phyloP scores from a whole-genome alignment of 2,888 invertebrate species.

The Salpingus planirostris region DNA sequence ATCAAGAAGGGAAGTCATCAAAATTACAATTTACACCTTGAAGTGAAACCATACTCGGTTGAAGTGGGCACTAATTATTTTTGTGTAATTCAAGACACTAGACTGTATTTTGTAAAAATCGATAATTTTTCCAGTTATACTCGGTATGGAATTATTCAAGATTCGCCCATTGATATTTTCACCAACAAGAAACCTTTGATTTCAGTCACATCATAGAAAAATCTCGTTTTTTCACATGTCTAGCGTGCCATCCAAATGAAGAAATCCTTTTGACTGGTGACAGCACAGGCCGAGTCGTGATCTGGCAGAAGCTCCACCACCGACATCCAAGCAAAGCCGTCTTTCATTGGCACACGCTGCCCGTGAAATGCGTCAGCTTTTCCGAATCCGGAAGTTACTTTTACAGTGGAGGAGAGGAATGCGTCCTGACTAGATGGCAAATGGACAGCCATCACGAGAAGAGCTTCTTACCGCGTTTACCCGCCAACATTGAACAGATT shows the following conservation, averaged over 20 bases:
- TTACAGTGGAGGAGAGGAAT: conserved; percentile 70
- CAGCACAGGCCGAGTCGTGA: conserved; percentile 51
- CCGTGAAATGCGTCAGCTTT: conserved; percentile 58
- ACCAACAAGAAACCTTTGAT: conserved; percentile 22
- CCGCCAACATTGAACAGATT: conserved; percentile 57
- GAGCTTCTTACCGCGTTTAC: conserved; percentile 60
- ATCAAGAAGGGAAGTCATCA: conserved; percentile 14
- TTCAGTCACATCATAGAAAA: conserved; percentile 12
- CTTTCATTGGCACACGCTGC: conserved; percentile 71
- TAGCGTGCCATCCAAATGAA: conserved; percentile 59
- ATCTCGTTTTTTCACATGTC: conserved; percentile 47
- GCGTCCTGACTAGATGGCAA: conserved; percentile 70
- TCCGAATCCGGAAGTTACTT: conserved; percentile 56
- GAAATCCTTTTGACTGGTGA: conserved; percentile 61
- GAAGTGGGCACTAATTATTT: too few species aligned
- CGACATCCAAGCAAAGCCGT: conserved; percentile 38
- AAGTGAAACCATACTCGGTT: too few species aligned
- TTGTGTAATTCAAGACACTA: too few species aligned
- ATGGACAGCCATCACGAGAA: conserved; percentile 42
- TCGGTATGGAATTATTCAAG: too few species aligned
- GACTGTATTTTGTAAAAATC: too few species aligned
- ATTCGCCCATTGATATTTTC: conserved; percentile 22
- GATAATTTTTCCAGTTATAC: too few species aligned
- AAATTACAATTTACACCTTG: conserved; percentile 13
- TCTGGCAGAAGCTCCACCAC: conserved; percentile 50